A percentile compares a stretch with the other conserved stretches of the same genome.
These are phyloP conservation scores for Falco columbarius DNA, from an alignment of 2,797 vertebrate species.

Conservation along the genomic window DNA sequence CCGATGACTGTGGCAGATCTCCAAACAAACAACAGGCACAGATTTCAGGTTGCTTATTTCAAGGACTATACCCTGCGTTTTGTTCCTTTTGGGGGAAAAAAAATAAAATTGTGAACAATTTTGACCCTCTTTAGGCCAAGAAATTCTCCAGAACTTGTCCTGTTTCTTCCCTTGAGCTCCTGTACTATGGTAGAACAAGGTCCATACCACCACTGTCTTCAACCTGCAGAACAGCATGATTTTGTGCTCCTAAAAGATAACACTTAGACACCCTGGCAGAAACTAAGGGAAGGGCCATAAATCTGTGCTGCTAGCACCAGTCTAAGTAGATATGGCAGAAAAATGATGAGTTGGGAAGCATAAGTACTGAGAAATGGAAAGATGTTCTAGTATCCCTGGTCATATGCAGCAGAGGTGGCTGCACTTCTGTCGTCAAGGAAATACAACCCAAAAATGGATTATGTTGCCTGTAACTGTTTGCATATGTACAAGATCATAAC, in stretches of 20 bases:
- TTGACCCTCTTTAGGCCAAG: not conserved
- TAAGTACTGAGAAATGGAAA: not conserved
- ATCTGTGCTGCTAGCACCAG: not conserved
- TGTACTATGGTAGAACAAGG: not conserved
- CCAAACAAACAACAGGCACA: not conserved
- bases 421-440: not conserved
- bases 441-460: not conserved
- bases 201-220: not conserved
- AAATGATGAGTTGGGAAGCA: not conserved
- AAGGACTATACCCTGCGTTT: not conserved
- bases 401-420: not conserved
- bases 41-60: not conserved
- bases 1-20: not conserved
- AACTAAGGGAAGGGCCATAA: not conserved
- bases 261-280: not conserved
- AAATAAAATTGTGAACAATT: not conserved
- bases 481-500: not conserved
- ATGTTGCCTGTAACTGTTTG: not conserved
- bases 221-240: not conserved
- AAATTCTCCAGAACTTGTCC: not conserved
- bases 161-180: not conserved
- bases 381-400: not conserved
- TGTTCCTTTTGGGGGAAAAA: not conserved
- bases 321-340: not conserved
- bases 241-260: not conserved